phyloP scores from a whole-genome alignment of 2,797 vertebrate species.

The Malurus splendens region DNA sequence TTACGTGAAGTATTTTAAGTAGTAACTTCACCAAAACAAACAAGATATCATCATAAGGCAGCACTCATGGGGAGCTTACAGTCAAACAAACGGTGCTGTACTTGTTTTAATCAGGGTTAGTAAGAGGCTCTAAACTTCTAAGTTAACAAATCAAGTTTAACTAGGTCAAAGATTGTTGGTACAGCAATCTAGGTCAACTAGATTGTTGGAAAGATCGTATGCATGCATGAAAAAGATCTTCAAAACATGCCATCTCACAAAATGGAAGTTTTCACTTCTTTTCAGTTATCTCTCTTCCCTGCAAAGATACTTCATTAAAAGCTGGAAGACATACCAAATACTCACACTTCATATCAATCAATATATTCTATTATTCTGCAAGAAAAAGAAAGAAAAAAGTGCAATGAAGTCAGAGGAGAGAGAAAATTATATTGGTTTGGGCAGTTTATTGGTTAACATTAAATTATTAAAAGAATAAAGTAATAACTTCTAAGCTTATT shows the following conservation, averaged over 20 bases:
- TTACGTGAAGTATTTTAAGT: neutral
- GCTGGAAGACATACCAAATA: neutral
- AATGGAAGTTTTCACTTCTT: neutral
- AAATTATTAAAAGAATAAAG: neutral
- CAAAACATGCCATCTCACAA: neutral
- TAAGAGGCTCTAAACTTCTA: neutral
- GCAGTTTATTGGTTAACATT: neutral
- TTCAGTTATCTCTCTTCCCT: neutral
- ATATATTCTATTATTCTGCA: neutral
- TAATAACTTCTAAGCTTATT: neutral
- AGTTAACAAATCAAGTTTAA: neutral
- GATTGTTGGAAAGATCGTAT: neutral
- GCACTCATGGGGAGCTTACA: neutral
- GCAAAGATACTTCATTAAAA: slow-evolving; percentile 3
- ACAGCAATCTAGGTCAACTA: too few relatives aligned
- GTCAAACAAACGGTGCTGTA: rapidly evolving
- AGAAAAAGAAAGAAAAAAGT: neutral
- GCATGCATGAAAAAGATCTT: neutral
- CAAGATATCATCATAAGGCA: neutral
- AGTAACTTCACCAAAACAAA: neutral
- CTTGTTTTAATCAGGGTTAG: neutral
- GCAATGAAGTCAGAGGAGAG: neutral
- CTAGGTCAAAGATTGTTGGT: neutral
- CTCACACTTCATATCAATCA: neutral
- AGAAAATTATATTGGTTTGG: neutral